These are phyloP conservation scores for Phoebastria nigripes DNA, from an alignment of 2,797 vertebrate genomes.

Conservation along the genomic window DNA sequence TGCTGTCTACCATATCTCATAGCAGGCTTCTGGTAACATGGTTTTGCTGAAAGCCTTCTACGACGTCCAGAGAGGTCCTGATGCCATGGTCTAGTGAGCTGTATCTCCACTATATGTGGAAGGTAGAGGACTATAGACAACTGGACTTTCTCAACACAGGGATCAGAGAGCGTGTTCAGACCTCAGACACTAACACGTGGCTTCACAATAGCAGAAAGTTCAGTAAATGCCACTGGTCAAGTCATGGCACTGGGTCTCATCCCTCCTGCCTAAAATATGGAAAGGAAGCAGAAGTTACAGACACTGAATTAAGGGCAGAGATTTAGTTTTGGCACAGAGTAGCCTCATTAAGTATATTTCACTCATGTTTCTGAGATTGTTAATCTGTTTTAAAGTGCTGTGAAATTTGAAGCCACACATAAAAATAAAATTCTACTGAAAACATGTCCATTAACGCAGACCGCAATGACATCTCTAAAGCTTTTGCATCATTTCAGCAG, in stretches of 20 bases:
- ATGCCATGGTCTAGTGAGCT: neutral
- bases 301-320: neutral
- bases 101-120: neutral
- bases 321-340: constrained; percentile 39
- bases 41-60: neutral
- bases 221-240: neutral
- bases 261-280: neutral
- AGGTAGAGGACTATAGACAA: neutral
- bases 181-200: neutral
- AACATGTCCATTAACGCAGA: constrained; percentile 23
- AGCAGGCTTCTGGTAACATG: neutral
- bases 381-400: constrained; percentile 32
- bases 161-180: neutral
- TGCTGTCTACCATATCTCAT: neutral
- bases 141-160: neutral
- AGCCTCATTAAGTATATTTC: constrained; percentile 41
- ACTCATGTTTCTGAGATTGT: constrained; percentile 43
- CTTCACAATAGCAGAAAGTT: neutral
- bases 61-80: neutral
- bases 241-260: fast-evolving
- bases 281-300: neutral
- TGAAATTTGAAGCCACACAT: constrained; percentile 38
- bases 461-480: neutral
- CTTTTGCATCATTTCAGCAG: constrained; percentile 43
- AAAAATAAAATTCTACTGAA: constrained; percentile 25